A percentile compares a stretch with the other conserved stretches of the same genome.
phyloP scores from a whole-genome alignment of 1,140 invertebrate species.

The Sycophila sp. region DNA sequence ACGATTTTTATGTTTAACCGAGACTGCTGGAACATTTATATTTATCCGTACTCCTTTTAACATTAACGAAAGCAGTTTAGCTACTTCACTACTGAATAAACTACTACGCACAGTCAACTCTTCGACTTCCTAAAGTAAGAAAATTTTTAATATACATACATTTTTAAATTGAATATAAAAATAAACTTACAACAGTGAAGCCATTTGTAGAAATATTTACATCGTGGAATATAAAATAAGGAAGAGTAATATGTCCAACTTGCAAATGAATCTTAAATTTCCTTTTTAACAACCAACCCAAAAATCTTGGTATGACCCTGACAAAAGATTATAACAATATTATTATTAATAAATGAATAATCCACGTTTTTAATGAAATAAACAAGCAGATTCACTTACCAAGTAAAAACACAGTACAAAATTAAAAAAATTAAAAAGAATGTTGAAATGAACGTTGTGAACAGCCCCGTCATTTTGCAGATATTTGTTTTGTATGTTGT shows the following conservation, averaged over 20 bases:
- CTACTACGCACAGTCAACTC: conserved; percentile 88
- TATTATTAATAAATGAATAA: conserved; percentile 16
- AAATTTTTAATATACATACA: conserved; percentile 5
- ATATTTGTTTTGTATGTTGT: too few relatives aligned
- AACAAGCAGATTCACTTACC: too few relatives aligned
- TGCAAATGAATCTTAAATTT: conserved; percentile 74
- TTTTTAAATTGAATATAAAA: conserved; percentile 7
- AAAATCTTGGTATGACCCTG: conserved; percentile 74
- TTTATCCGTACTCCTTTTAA: conserved; percentile 86
- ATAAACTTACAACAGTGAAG: conserved; percentile 73
- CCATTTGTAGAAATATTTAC: conserved; percentile 75
- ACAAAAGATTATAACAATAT: conserved; percentile 32
- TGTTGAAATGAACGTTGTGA: too few relatives aligned
- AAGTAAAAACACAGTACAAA: conserved; percentile 60
- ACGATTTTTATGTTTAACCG: conserved; percentile 49
- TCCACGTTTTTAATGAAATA: too few relatives aligned
- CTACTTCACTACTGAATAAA: conserved; percentile 89
- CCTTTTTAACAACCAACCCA: conserved; percentile 76
- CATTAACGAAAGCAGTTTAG: conserved; percentile 86
- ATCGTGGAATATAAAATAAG: conserved; percentile 75
- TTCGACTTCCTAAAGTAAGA: conserved; percentile 79
- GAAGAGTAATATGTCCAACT: conserved; percentile 75
- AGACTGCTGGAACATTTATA: conserved; percentile 72
- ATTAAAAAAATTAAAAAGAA: conserved; percentile 54
- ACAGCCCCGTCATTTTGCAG: conserved; percentile 56